Conservation (phyloP, 2,113 vertebrate species). For the Sitta europaea region DNA sequence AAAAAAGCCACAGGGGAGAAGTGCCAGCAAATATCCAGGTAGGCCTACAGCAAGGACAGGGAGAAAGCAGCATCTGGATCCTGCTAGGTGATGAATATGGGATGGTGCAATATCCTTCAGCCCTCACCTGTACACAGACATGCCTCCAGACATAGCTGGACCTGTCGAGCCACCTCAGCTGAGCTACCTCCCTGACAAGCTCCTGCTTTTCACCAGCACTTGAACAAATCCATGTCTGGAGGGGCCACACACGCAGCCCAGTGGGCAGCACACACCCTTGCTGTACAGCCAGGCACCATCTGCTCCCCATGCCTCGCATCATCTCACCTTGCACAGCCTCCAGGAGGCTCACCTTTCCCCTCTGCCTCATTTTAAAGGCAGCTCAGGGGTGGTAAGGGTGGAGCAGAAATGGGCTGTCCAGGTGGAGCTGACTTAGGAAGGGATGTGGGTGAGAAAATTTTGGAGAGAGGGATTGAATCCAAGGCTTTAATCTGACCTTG, state of each 20-base stretch:
- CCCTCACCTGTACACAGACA: neutral
- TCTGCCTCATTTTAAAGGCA: neutral
- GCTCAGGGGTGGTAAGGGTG: rapidly evolving
- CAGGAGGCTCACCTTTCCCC: neutral
- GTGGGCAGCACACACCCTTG: rapidly evolving
- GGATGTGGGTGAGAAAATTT: neutral
- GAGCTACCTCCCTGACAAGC: neutral
- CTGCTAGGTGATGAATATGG: neutral
- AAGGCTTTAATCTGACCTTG: neutral
- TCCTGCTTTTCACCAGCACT: neutral
- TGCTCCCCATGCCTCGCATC: rapidly evolving
- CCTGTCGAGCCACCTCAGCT: neutral
- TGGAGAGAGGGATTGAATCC: neutral
- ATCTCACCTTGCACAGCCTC: neutral
- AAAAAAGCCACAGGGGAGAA: neutral
- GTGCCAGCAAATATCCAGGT: neutral
- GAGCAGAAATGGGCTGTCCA: neutral
- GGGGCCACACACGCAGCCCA: neutral
- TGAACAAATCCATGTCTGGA: neutral
- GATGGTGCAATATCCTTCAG: neutral
- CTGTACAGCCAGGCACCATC: neutral
- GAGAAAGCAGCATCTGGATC: neutral
- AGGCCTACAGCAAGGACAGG: neutral
- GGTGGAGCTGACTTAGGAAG: neutral
- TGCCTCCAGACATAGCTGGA: neutral